These are phyloP conservation scores for Lacanobia wlatinum DNA, from an alignment of 2,888 invertebrate species.

Conservation along the genomic window DNA sequence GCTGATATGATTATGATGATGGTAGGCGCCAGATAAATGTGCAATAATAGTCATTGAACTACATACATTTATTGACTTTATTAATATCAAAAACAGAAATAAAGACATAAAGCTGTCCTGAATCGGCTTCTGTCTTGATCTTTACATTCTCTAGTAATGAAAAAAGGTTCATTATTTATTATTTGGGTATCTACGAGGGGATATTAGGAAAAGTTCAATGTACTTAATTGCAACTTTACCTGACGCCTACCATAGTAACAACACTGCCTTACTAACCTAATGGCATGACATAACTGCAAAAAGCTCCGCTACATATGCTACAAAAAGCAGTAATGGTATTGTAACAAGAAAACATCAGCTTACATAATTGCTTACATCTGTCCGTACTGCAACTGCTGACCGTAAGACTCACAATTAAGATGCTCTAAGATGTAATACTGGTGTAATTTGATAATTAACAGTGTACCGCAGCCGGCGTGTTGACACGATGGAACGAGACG, in stretches of 20 bases:
- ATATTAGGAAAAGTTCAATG: no score
- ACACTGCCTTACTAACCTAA: slow-evolving; percentile 40
- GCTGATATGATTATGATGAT: no score
- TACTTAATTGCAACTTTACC: no score
- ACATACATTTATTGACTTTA: no score
- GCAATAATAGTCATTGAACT: no score
- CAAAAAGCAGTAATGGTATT: slow-evolving; percentile 29
- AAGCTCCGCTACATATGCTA: background rate
- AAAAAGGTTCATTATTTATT: no score
- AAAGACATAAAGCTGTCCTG: no score
- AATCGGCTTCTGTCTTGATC: no score
- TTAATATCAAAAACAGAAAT: no score
- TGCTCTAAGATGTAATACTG: slow-evolving; percentile 59
- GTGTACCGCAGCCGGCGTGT: slow-evolving; percentile 35
- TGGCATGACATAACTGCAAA: slow-evolving; percentile 15
- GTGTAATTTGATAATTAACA: slow-evolving; percentile 63
- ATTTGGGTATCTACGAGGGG: no score
- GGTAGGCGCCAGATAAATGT: no score
- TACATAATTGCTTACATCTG: slow-evolving; percentile 62
- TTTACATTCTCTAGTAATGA: no score
- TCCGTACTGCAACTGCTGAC: slow-evolving; percentile 50
- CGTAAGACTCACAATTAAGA: slow-evolving; percentile 57
- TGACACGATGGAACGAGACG: background rate
- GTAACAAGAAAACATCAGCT: slow-evolving; percentile 39
- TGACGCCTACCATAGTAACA: background rate